Evolutionary conservation across 2,797 vertebrate genomes (phyloP), one percentile per base, ranked within the genome.

Genomic region (Gephyroberyx darwinii): DNA sequence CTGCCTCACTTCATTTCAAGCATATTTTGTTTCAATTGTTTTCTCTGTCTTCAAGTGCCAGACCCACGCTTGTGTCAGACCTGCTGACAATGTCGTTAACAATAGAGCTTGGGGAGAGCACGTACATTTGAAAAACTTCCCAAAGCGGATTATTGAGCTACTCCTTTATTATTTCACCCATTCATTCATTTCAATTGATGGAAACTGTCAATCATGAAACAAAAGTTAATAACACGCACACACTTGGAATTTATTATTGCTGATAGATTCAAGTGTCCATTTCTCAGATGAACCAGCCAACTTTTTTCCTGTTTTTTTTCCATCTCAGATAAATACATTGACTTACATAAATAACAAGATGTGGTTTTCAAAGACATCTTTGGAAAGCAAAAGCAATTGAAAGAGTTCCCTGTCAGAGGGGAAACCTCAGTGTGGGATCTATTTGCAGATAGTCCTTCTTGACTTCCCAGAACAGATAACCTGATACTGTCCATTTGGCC

Each of bases 401-500:
- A n/a, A 39, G 16, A 59, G 16, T 50, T 54, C 33, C 14, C 14
- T 61, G 33, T 71, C 17, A 64, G 56, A 68, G 48, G 47, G 66
- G 39, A 68, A 52, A 33, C 30, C 47, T 67, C 30, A 16, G 43
- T 69, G 31, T 77, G 45, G 57, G 50, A 72, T 82, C 69, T 86
- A 63, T 86, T 83, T 86, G 51, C 51, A 78, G 71, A 76, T 48
- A 33, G 41, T 69, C 48, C 14, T n/a, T 43, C 26, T 65, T 39
- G 48, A 77, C 69, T 83, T 78, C 60, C 73, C 50, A 68, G 64
- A 68, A 66, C 50, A 60, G 53, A 60, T 84, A 81, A 83, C 81
- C 86, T 65, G 51, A 82, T 80, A 85, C 72, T 78, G 75, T 84
- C 75, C 78, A 79, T 55, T 77, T 43, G 59, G 16, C 75, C 71